Evolutionary conservation across 2,113 vertebrate genomes (phyloP).

Genomic region (Chamaetylas fuelleborni): DNA sequence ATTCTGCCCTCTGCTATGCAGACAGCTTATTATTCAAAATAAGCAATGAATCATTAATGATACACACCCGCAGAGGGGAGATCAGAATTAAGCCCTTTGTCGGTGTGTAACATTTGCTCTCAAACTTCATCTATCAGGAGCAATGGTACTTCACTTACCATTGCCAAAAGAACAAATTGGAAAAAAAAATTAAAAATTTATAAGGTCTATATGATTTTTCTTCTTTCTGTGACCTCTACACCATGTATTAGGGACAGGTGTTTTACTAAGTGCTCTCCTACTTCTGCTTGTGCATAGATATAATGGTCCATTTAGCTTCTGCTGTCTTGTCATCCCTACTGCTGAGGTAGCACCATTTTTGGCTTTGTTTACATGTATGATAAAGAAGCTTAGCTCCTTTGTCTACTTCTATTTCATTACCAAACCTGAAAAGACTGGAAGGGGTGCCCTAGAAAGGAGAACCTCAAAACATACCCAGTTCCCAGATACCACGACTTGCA

Average conservation of each 20-base stretch:
- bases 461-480: background rate
- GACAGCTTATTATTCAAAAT: slow-evolving; percentile 62
- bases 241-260: background rate
- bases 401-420: background rate
- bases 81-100: slow-evolving; percentile 41
- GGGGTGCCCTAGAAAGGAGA: background rate
- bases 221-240: background rate
- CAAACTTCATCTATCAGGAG: background rate
- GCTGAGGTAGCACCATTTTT: background rate
- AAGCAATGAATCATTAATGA: slow-evolving; percentile 65
- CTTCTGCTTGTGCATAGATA: background rate
- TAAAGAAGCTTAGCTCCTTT: background rate
- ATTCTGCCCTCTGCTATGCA: slow-evolving; percentile 7
- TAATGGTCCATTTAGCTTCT: background rate
- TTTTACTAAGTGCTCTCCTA: background rate
- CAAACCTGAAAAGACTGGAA: background rate
- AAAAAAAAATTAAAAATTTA: background rate
- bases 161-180: background rate
- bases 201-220: background rate
- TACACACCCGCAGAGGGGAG: background rate
- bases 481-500: background rate
- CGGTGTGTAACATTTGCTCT: background rate
- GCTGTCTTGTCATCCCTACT: background rate
- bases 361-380: background rate
- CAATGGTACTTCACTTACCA: background rate